Conservation (phyloP, 1,140 invertebrate species). For the Lucilia sericata region DNA sequence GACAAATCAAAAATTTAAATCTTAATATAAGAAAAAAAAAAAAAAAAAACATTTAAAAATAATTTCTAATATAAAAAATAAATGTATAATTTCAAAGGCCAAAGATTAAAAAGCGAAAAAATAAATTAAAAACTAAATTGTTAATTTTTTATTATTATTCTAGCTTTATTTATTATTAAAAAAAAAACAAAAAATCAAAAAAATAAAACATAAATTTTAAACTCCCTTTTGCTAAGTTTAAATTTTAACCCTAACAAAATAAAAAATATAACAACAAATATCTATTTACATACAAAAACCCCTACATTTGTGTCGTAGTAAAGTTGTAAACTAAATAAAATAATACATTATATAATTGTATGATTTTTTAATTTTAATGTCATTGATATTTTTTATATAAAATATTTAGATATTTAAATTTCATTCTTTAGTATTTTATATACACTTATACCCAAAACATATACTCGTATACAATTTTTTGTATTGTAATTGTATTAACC, state of each 20-base stretch:
- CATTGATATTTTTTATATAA: not conserved
- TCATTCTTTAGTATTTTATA: not conserved
- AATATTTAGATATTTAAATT: conserved; percentile 12
- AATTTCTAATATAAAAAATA: conserved; percentile 11
- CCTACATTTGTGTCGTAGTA: not conserved
- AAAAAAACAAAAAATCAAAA: not conserved
- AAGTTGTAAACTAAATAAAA: not conserved
- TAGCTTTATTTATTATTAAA: not conserved
- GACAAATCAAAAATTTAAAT: not conserved
- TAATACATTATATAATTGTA: not conserved
- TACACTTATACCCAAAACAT: not conserved
- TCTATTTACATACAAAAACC: not conserved
- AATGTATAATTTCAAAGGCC: conserved; percentile 20
- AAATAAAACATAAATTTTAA: not conserved
- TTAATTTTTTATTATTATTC: conserved; percentile 16
- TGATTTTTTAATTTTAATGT: not conserved
- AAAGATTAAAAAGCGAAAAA: not conserved
- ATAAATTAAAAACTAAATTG: not conserved
- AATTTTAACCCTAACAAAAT: not conserved
- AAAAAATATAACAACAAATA: not conserved
- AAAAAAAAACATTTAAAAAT: not conserved
- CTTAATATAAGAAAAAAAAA: not conserved
- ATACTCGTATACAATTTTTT: not conserved
- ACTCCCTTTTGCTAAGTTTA: not conserved
- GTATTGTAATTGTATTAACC: not conserved